Percentiles rank a stretch among this genome's conserved stretches.
These are phyloP conservation scores for Sphenopsis melanotis DNA, from an alignment of 2,797 vertebrate genomes.

Conservation along the genomic window DNA sequence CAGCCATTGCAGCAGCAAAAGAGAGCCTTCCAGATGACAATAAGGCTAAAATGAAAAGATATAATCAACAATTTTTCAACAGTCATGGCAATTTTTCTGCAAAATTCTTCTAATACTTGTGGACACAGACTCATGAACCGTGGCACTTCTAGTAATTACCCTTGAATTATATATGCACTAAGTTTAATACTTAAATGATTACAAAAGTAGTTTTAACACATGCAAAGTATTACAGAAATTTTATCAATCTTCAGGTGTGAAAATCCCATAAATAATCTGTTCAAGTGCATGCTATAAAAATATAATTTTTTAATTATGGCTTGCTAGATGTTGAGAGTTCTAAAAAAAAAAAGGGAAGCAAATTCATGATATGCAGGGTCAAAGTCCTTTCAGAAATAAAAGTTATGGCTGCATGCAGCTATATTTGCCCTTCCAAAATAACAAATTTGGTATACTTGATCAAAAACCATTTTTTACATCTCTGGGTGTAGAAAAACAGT, in stretches of 20 bases:
- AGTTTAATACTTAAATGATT: neutral
- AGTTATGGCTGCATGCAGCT: neutral
- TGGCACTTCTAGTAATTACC: neutral
- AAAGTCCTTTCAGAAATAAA: neutral
- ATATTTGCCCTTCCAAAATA: neutral
- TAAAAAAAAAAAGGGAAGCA: neutral
- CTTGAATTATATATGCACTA: neutral
- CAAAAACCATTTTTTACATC: neutral
- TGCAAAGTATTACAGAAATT: neutral
- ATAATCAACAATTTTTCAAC: neutral
- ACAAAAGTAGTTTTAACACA: neutral
- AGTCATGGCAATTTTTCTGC: neutral
- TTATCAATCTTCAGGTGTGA: neutral
- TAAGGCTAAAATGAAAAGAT: neutral
- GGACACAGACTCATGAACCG: neutral
- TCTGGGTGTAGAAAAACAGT: neutral
- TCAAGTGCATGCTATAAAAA: neutral
- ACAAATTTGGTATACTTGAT: neutral
- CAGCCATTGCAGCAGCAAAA: neutral
- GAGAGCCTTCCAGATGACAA: neutral
- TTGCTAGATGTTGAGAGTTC: neutral
- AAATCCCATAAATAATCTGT: neutral
- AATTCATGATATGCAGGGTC: neutral
- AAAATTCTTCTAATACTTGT: neutral
- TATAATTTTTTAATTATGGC: rapidly evolving